Base-by-base conservation (phyloP, 1,140 invertebrate species). In the Pseudomyrmex sp. region DNA sequence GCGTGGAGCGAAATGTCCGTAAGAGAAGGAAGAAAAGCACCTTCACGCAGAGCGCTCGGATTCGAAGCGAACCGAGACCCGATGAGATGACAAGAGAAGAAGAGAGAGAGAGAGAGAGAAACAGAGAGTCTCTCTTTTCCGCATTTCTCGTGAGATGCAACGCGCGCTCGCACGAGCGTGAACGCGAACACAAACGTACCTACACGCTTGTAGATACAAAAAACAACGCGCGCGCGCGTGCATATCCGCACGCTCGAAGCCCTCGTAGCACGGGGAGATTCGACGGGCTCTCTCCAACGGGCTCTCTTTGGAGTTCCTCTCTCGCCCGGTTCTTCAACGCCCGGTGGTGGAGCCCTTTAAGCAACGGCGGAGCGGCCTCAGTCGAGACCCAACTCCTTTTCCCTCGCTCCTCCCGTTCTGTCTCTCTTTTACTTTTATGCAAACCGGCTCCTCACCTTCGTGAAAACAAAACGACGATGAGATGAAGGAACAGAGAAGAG, bases 361-460 rank as follows among this genome's bases (percentile, higher is more conserved):
- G 85, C 75, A 84, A 84, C 85, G 62, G 75, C 65, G n/a, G 79
- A 54, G 58, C 74, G 59, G 69, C 50, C 0, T 7, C 69, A 61
- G 68, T 58, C 69, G 13, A 26, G 46, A 58, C 68, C 74, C 66
- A 69, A 74, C 54, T 87, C 83, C 59, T 54, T 83, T 52, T 83
- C 74, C 68, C 20, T 63, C 65, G 15, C 54, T 65, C 68, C 61
- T 63, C 18, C 18, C 44, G 50, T 56, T 15, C 9, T 70, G 68
- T 85, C 73, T 76, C 74, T 79, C 46, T 86, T 63, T 74, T 15
- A 61, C 70, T 65, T 75, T 80, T 90, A 90, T 90, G 88, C 88
- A 90, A 90, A 90, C 88, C 88, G 88, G 88, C 88, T 89, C 79
- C 56, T 80, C 66, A 62, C 58, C 85, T 10, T 85, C 70, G 83